phyloP scores from a whole-genome alignment of 2,888 invertebrate genomes.

The Microchrysa polita region DNA sequence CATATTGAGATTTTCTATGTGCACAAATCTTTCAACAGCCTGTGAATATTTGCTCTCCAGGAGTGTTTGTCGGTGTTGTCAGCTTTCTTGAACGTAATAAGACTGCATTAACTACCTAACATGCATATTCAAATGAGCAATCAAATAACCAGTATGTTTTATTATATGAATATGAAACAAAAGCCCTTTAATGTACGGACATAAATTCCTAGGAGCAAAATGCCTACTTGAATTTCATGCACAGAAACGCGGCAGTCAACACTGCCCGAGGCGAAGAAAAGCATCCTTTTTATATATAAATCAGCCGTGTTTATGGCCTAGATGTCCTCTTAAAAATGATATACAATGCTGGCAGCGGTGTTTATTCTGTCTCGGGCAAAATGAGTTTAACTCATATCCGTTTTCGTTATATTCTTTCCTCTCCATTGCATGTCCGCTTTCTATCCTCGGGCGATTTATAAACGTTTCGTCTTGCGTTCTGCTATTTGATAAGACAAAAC shows the following conservation, averaged over 20 bases:
- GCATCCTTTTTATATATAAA: slow-evolving; percentile 49
- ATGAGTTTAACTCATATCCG: slow-evolving; percentile 20
- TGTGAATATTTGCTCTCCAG: slow-evolving; percentile 7
- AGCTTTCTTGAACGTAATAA: not conserved
- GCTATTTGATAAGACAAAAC: slow-evolving; percentile 44
- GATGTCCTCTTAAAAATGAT: slow-evolving; percentile 52
- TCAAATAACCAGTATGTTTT: not conserved
- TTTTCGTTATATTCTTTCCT: slow-evolving; percentile 32
- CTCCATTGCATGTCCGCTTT: slow-evolving; percentile 30
- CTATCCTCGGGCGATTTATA: slow-evolving; percentile 43
- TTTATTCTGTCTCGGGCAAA: slow-evolving; percentile 34
- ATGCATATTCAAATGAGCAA: not conserved
- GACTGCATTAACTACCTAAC: not conserved
- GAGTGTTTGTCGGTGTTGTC: slow-evolving; percentile 5
- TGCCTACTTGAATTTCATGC: too few species aligned
- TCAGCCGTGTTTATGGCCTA: slow-evolving; percentile 50
- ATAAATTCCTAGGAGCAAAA: not conserved
- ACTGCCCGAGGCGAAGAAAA: not conserved
- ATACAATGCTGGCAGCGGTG: slow-evolving; percentile 47
- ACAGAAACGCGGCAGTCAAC: not conserved
- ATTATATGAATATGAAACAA: too few species aligned
- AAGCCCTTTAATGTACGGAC: too few species aligned
- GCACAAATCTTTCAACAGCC: slow-evolving; percentile 19
- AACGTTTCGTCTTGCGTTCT: slow-evolving; percentile 45
- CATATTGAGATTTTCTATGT: slow-evolving; percentile 39